Base-by-base conservation (phyloP, 2,113 vertebrate genomes). In the Romanogobio albipinnatus region DNA sequence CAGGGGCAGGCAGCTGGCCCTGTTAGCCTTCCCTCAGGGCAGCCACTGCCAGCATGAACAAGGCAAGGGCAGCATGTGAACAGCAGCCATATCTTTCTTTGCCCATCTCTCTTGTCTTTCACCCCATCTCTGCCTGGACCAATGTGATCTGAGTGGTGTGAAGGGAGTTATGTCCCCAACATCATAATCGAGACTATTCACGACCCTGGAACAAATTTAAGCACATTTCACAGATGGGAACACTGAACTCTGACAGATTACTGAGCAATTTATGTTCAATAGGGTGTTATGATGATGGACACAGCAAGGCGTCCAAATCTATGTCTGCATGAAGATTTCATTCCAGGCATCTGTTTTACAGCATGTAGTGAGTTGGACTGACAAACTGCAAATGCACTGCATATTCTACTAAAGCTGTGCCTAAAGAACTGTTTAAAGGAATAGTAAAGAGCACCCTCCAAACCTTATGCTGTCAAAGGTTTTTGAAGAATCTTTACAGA, bases 41-140 rank as follows among this genome's bases (percentile, higher is more conserved):
- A 33, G 36, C 56, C 73, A 15, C 10, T 84, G 58, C 13, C 73
- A 62, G 36, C 59, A 43, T 29, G 39, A 76, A 49, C 39, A 84
- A 59, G 64, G 36, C 29, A 84, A 51, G 73, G 82, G 82, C 71
- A 75, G 43, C 66, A 84, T 77, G 61, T 64, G 75, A 77, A 78
- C 62, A 24, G 26, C 75, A 84, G 58, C 15, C 33, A 43, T 68
- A 10, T 51, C 43, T 49, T 81, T 64, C 78, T 22, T 22, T 22
- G 61, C 15, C 24, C 39, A 39, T 17, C 61, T 33, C 61, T 51
- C 7, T 33, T 33, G 74, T 49, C 47, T 49, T 81, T 81, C 45
- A 66, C 61, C 9, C 45, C 1, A 22, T 81, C 78, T 51, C 61
- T 81, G 58, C 1, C 22, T 43, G 77, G 3, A 17, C 36, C 45